Evolutionary conservation across 2,113 vertebrate species (phyloP), one percentile per base, ranked within the genome.

Genomic region (Platichthys stellatus): DNA sequence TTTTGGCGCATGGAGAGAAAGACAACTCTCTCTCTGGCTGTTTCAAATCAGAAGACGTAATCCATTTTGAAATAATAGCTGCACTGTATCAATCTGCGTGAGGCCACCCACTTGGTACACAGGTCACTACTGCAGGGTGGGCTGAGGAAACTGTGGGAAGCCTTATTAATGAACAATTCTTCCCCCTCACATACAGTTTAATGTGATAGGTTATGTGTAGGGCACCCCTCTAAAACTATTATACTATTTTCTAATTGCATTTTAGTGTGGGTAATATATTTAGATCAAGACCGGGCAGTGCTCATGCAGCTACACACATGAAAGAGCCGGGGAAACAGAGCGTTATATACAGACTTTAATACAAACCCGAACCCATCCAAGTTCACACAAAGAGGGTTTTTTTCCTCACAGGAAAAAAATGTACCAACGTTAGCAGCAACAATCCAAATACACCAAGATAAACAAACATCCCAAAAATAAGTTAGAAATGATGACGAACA

Each of bases 41-140:
- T 90, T 88, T 86, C 35, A 74, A 82, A 83, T 86, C 81, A 87
- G 72, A 86, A 68, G 83, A 83, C 83, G 83, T 85, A 86, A 88
- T 86, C 61, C 79, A 24, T 88, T 88, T 76, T 82, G 70, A 89
- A 89, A 91, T 86, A 90, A 91, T 87, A 85, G 87, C 85, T 59
- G 78, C 66, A 71, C 81, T 87, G 84, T 84, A 85, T 88, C 78
- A 83, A 40, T 84, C 57, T 58, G 21, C 58, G 72, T 38, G 45
- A 83, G 91, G 82, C 89, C 91, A 89, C 89, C 87, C 88, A 92
- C 89, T 72, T 81, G 59, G 86, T 71, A 57, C 67, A 54, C 38
- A n/a, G 59, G 71, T 54, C 75, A 43, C 21, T 0, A 40, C 64
- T 73, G 74, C 88, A 72, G 59, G 85, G 88, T 82, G 87, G 76